phyloP scores from a whole-genome alignment of 1,140 invertebrate species.

The Drosophila bifasciata region DNA sequence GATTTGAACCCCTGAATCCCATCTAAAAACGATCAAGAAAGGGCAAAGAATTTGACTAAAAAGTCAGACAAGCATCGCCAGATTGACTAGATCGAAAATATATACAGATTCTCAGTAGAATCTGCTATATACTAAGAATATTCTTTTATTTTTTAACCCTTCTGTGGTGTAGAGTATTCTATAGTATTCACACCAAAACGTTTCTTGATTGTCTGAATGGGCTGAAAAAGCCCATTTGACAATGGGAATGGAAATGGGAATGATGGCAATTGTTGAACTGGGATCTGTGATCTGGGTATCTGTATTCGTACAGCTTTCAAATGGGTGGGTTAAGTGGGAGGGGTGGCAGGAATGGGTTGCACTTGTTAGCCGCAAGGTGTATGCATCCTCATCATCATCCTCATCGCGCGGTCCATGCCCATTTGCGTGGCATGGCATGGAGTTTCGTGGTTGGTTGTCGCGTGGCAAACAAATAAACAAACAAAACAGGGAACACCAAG shows the following conservation, averaged over 20 bases:
- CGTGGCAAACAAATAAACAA: slow-evolving; percentile 72
- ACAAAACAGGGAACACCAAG: slow-evolving; percentile 27
- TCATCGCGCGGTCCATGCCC: slow-evolving; percentile 4
- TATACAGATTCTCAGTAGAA: too few relatives aligned
- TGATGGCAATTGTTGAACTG: slow-evolving; percentile 4
- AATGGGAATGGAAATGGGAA: slow-evolving; percentile 15
- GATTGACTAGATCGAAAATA: too few relatives aligned
- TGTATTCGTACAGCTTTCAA: too few relatives aligned
- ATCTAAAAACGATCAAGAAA: too few relatives aligned
- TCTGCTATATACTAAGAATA: too few relatives aligned
- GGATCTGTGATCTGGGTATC: too few relatives aligned
- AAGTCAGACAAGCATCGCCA: too few relatives aligned
- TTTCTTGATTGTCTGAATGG: slow-evolving; percentile 62
- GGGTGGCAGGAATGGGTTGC: slow-evolving; percentile 28
- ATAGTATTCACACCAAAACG: slow-evolving; percentile 32
- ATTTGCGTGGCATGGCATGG: neutral
- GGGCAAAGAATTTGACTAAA: too few relatives aligned
- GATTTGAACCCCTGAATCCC: too few relatives aligned
- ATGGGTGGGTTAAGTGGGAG: neutral
- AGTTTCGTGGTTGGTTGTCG: slow-evolving; percentile 24
- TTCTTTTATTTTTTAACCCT: too few relatives aligned
- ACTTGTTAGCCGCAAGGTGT: slow-evolving; percentile 76
- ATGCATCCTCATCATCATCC: slow-evolving; percentile 33
- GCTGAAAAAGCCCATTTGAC: slow-evolving; percentile 47
- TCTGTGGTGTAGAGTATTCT: too few relatives aligned